Evolutionary conservation across 2,797 vertebrate genomes (phyloP).

Genomic region (Enteromius thamalakanensis): DNA sequence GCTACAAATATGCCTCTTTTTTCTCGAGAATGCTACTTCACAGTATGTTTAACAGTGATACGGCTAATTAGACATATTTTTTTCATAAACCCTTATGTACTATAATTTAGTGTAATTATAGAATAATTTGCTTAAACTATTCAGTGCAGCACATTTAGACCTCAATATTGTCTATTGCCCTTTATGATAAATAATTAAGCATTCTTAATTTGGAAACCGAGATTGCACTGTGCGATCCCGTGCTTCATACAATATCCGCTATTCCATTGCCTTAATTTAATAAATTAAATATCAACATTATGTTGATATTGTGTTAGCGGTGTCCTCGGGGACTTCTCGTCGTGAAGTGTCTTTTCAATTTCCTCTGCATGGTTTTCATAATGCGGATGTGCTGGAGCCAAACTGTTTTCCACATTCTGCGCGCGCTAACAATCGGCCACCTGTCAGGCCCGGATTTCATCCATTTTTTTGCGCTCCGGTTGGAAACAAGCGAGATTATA

Average conservation of each 20-base stretch:
- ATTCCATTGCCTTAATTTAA: slow-evolving; percentile 20
- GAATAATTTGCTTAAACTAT: slow-evolving; percentile 33
- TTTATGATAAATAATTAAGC: slow-evolving; percentile 38
- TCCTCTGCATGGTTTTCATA: slow-evolving; percentile 37
- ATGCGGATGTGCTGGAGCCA: slow-evolving; percentile 18
- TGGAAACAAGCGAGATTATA: slow-evolving; percentile 54
- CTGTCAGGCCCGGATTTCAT: slow-evolving; percentile 52
- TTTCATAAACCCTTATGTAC: slow-evolving; percentile 29
- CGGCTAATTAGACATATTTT: slow-evolving; percentile 21
- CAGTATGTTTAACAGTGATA: slow-evolving; percentile 4
- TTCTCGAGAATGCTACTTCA: neutral
- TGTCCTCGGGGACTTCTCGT: slow-evolving; percentile 10
- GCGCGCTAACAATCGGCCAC: slow-evolving; percentile 48
- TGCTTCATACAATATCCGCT: slow-evolving; percentile 11
- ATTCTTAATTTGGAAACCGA: slow-evolving; percentile 27
- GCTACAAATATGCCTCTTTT: neutral
- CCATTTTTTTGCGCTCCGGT: slow-evolving; percentile 13
- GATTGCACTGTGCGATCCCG: neutral
- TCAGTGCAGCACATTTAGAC: slow-evolving; percentile 22
- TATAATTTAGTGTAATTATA: slow-evolving; percentile 52
- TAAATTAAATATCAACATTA: slow-evolving; percentile 24
- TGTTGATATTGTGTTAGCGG: slow-evolving; percentile 20
- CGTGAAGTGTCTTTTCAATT: slow-evolving; percentile 36
- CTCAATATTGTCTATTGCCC: slow-evolving; percentile 25
- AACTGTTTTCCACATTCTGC: slow-evolving; percentile 25